Evolutionary conservation across 2,113 vertebrate genomes (phyloP).

Genomic region (Myotis yumanensis): DNA sequence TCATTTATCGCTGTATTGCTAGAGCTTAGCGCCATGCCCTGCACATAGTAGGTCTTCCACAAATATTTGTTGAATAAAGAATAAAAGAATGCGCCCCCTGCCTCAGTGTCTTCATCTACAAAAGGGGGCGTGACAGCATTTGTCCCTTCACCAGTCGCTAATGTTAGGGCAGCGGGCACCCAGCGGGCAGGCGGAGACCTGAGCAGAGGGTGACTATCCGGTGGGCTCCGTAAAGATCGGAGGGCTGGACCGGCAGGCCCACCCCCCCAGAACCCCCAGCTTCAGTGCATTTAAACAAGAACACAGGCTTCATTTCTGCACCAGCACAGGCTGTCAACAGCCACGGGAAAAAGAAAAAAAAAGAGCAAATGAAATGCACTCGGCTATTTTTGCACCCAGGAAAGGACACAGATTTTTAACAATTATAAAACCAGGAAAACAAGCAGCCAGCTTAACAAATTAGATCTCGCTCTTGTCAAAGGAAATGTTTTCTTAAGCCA

Average conservation of each 20-base stretch:
- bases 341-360: not conserved
- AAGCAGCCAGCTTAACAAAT: slow-evolving; percentile 70
- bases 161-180: not conserved
- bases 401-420: slow-evolving; percentile 43
- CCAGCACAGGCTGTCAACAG: slow-evolving; percentile 54
- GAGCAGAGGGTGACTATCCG: not conserved
- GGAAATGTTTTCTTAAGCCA: slow-evolving; percentile 63
- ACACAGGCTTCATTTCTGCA: slow-evolving; percentile 29
- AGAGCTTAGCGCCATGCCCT: not conserved
- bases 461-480: slow-evolving; percentile 64
- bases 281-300: slow-evolving; percentile 32
- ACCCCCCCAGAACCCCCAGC: not conserved
- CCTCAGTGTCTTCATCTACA: not conserved
- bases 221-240: not conserved
- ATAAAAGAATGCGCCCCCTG: not conserved
- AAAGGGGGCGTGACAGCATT: not conserved
- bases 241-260: not conserved
- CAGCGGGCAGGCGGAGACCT: not conserved
- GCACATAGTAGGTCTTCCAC: not conserved
- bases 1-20: not conserved
- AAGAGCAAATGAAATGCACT: slow-evolving; percentile 19
- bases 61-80: not conserved
- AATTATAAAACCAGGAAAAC: slow-evolving; percentile 64
- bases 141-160: not conserved
- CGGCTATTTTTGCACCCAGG: slow-evolving; percentile 54